Base-by-base conservation (phyloP, 2,113 vertebrate species). In the Chloropsis cyanopogon region DNA sequence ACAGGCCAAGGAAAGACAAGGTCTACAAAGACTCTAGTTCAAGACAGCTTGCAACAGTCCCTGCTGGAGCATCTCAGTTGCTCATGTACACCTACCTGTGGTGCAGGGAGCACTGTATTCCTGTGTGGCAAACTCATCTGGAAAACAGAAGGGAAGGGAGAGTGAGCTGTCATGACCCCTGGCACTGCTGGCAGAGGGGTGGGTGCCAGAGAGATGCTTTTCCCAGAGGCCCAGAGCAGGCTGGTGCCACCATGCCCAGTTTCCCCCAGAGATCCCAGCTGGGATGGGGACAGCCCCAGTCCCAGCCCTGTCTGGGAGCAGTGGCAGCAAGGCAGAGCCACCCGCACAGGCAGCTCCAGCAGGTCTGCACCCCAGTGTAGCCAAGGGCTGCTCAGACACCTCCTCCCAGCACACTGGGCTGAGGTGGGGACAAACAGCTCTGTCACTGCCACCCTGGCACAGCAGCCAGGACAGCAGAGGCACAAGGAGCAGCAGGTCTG, bases 91-190 rank as follows among this genome's bases (percentile, higher is more conserved):
- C 37, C 31, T 81, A 96, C 95, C 94, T 95, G 84, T 6, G 20
- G 14, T 25, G 59, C 97, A 98, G 77, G 98, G 98, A 88, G 96
- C 95, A 4, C 11, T 90, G 88, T 98, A 98, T 6, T 97, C 82
- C 56, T 94, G 79, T 23, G 91, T 31, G 33, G 97, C 97, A 84
- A 90, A 97, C 20, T 98, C 97, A 69, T 91, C 97, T 98, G 89
- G 35, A 95, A 92, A 50, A 82, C 4, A 89, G 39, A 70, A 92
- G 13, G 52, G n/a, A 29, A 80, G 22, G 47, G 24, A 61, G 8
- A 65, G 22, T 2, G 16, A 86, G 17, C 22, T 37, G 47, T 37
- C 21, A 37, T 20, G 50, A 49, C 10, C 29, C 20, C n/a, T 26
- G 8, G 37, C 57, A 33, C 25, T n/a, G 23, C 41, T 29, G 53